These are phyloP conservation scores for Harlomillsia oculata DNA, from an alignment of 1,140 invertebrate species.

Conservation along the genomic window DNA sequence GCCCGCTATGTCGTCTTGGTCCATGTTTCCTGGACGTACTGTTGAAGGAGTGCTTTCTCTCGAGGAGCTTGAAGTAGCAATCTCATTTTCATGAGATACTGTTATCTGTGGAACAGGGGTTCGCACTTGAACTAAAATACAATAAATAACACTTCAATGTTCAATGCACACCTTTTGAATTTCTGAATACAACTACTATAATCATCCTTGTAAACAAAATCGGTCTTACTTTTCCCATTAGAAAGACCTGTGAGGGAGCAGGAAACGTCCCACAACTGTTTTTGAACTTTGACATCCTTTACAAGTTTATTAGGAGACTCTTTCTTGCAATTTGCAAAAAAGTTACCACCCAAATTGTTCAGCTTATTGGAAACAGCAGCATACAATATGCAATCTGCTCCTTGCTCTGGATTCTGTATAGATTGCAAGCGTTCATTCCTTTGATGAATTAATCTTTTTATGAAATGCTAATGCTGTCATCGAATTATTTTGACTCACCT, in stretches of 20 bases:
- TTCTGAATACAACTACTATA: too few species aligned
- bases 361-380: constrained; percentile 59
- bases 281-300: constrained; percentile 1
- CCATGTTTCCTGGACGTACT: too few species aligned
- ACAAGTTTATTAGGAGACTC: not conserved
- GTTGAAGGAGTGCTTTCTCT: too few species aligned
- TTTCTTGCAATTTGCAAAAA: constrained; percentile 20
- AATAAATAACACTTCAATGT: too few species aligned
- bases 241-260: constrained; percentile 9
- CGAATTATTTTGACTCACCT: not conserved
- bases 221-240: too few species aligned
- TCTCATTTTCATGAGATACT: too few species aligned
- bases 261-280: constrained; percentile 15
- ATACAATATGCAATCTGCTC: constrained; percentile 61
- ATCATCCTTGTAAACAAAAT: too few species aligned
- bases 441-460: not conserved
- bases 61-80: too few species aligned
- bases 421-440: not conserved
- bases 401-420: constrained; percentile 58
- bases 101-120: too few species aligned
- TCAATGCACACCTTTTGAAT: too few species aligned
- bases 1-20: too few species aligned
- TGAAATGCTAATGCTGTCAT: not conserved
- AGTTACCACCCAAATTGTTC: constrained; percentile 45
- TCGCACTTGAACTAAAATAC: too few species aligned